Evolutionary conservation across 2,113 vertebrate species (phyloP).

Genomic region (Oryzias celebensis): DNA sequence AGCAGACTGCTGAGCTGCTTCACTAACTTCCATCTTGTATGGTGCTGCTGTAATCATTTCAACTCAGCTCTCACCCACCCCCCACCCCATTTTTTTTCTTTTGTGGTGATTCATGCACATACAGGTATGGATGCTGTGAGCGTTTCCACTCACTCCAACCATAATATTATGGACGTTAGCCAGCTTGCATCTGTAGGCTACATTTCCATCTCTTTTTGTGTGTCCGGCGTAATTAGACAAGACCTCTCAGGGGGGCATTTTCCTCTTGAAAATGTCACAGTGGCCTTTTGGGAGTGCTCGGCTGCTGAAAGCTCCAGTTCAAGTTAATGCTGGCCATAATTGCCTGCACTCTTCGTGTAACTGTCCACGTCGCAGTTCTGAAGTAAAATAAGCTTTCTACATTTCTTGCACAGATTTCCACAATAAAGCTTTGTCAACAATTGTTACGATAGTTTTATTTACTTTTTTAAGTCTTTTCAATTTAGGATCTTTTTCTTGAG

Average conservation of each 20-base stretch:
- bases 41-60: conserved; percentile 20
- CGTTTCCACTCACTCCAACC: neutral
- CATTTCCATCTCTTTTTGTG: conserved; percentile 20
- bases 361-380: conserved; percentile 22
- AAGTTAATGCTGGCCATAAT: conserved; percentile 54
- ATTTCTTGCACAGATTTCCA: neutral
- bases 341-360: conserved; percentile 42
- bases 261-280: conserved; percentile 75
- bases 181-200: neutral
- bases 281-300: conserved; percentile 73
- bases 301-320: conserved; percentile 57
- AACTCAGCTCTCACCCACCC: neutral
- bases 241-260: conserved; percentile 60
- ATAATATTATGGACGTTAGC: neutral
- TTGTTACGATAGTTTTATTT: no score
- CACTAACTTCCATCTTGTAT: conserved; percentile 15
- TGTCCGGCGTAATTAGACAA: conserved; percentile 64
- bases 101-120: neutral
- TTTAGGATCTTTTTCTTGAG: no score
- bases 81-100: neutral
- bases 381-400: conserved; percentile 37
- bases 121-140: neutral
- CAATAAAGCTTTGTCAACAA: no score
- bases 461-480: no score
- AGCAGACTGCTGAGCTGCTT: conserved; percentile 21